Evolutionary conservation across 2,797 vertebrate species (phyloP).

Genomic region (Microctenopoma lineatum): DNA sequence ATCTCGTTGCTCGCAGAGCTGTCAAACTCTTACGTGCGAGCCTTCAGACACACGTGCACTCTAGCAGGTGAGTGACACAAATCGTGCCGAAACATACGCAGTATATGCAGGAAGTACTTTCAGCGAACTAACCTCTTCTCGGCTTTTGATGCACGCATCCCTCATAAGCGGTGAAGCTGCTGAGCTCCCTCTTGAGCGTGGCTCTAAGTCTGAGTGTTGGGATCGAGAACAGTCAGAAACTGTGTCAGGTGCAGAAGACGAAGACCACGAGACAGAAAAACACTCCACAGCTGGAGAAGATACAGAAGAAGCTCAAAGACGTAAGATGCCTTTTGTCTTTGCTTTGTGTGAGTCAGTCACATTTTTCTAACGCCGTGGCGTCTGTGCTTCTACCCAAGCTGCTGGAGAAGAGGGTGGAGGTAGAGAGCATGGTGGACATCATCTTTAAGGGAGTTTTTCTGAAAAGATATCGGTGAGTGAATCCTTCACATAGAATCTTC

Average conservation of each 20-base stretch:
- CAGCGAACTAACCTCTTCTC: not conserved
- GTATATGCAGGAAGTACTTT: not conserved
- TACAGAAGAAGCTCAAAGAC: conserved; percentile 87
- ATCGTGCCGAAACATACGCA: not conserved
- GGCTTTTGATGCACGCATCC: not conserved
- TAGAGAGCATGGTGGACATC: conserved; percentile 90
- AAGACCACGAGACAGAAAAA: conserved; percentile 79
- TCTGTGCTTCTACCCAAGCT: conserved; percentile 78
- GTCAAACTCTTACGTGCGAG: conserved; percentile 88
- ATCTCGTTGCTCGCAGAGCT: conserved; percentile 90
- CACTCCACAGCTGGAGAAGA: conserved; percentile 82
- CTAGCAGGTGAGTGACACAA: conserved; percentile 84
- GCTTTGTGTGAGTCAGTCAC: not conserved
- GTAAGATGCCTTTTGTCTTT: conserved; percentile 63
- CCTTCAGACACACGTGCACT: conserved; percentile 93
- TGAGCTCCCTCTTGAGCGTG: conserved; percentile 86
- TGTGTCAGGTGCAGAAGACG: conserved; percentile 85
- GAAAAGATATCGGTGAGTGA: conserved; percentile 88
- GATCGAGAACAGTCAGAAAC: conserved; percentile 86
- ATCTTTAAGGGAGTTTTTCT: conserved; percentile 93
- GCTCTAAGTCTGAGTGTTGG: conserved; percentile 85
- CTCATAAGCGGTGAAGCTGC: conserved; percentile 88
- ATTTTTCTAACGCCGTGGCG: not conserved
- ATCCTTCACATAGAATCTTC: not conserved
- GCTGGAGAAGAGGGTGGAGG: conserved; percentile 86